phyloP scores from a whole-genome alignment of 2,797 vertebrate genomes.

The Pantherophis alleghaniensis region DNA sequence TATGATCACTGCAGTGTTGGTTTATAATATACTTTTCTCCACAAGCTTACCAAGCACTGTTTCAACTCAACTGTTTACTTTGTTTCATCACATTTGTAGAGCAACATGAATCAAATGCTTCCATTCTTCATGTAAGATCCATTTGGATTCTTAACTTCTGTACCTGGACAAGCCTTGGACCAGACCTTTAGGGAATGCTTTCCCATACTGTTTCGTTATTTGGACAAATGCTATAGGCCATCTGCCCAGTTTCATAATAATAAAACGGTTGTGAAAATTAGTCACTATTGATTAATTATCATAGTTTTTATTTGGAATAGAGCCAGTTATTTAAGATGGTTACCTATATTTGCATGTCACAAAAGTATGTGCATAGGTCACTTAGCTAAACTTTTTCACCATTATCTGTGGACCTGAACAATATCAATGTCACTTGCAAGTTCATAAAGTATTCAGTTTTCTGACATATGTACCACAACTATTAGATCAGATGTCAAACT shows the following conservation, averaged over 20 bases:
- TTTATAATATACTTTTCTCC: too few relatives aligned
- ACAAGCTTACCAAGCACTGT: too few relatives aligned
- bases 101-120: not conserved
- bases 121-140: not conserved
- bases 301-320: not conserved
- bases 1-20: too few relatives aligned
- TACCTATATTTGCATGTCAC: not conserved
- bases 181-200: not conserved
- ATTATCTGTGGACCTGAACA: not conserved
- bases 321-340: not conserved
- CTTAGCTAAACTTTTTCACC: not conserved
- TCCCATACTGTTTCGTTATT: not conserved
- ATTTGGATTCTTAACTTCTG: not conserved
- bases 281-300: not conserved
- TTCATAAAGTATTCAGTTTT: not conserved
- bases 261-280: not conserved
- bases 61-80: not conserved
- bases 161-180: not conserved
- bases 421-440: not conserved
- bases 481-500: not conserved
- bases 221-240: not conserved
- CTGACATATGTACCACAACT: not conserved
- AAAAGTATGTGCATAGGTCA: not conserved
- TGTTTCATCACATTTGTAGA: not conserved
- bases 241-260: not conserved